Evolutionary conservation across 2,888 invertebrate species (phyloP), one percentile per base, ranked within the genome.

Genomic region (Dendrolimus pini): DNA sequence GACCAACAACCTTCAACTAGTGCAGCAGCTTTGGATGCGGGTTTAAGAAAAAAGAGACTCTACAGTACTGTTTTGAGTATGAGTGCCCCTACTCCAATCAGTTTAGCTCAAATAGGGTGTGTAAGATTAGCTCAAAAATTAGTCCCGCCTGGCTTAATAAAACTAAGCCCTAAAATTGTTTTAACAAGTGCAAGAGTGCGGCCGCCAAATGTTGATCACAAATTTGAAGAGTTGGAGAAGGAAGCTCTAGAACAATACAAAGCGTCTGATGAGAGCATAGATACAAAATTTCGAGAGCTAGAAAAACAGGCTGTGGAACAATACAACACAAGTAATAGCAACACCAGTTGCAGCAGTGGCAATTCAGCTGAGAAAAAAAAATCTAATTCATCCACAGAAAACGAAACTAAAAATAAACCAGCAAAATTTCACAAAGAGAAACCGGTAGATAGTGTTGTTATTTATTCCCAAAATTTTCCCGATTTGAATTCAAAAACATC

Each of bases 241-340:
- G 92, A 93, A 71, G 93, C 93, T 1, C 69, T 93, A 57, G 93
- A 93, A 69, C 92, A 92, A 65, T 92, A 92, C 65, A 93, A 93
- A 70, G 90, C 91, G n/a, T 92, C 89, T 7, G 89, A 91, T 62
- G 91, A 91, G 66, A 91, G 91, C 64, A 92, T 91, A 70, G 92
- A 93, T 65, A 92, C 91, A 9, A 92, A 92, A 65, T 92, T 92
- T 72, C 88, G 92, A 58, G 94, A 94, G 63, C 77, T 94, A 59
- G 94, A 94, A 69, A 89, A 93, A 60, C 93, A 94, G 68, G 94
- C 94, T 0, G 92, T 92, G 56, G 94, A 94, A 68, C 94, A 94
- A 71, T 94, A 94, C 75, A 92, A 91, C 67, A 83, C 83, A 0
- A 89, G 90, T 64, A 89, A 89, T 60, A 90, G 89, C 65, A 89